A percentile compares a stretch with the other conserved stretches of the same genome.
Evolutionary conservation across 1,140 invertebrate genomes (phyloP).

Genomic region (Oncopodura yosiiana): DNA sequence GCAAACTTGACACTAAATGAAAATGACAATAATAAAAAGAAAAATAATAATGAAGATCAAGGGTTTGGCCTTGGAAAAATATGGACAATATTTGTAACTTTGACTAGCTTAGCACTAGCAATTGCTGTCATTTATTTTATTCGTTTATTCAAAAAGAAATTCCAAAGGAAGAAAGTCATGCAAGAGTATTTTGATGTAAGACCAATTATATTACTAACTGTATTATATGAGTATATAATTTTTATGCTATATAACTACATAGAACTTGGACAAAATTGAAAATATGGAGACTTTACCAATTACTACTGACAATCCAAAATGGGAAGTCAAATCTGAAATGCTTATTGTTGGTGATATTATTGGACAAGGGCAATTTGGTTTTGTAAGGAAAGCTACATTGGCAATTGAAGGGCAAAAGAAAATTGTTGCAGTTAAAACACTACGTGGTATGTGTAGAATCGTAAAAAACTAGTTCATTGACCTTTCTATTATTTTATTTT

Average conservation of each 20-base stretch:
- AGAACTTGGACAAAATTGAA: conserved; percentile 24
- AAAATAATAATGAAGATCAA: too few species aligned
- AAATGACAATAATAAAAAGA: too few species aligned
- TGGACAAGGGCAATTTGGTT: conserved; percentile 22
- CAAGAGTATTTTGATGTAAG: conserved; percentile 26
- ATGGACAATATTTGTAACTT: neutral
- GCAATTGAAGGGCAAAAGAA: conserved; percentile 10
- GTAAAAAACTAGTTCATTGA: neutral
- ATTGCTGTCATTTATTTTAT: too few species aligned
- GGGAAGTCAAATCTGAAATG: conserved; percentile 22
- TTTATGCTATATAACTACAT: neutral
- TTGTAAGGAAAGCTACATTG: conserved; percentile 16
- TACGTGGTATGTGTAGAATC: conserved; percentile 7
- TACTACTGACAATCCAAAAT: conserved; percentile 11
- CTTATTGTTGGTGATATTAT: conserved; percentile 15
- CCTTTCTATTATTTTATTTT: neutral
- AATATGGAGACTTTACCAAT: neutral
- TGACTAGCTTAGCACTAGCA: neutral
- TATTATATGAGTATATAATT: neutral
- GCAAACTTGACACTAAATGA: too few species aligned
- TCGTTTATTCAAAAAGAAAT: conserved; percentile 12
- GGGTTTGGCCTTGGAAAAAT: conserved; percentile 4
- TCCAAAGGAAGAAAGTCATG: conserved; percentile 11
- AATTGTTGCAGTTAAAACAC: conserved; percentile 23
- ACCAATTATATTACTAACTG: neutral